phyloP scores from a whole-genome alignment of 2,797 vertebrate genomes.

The Jordanella pulchra region DNA sequence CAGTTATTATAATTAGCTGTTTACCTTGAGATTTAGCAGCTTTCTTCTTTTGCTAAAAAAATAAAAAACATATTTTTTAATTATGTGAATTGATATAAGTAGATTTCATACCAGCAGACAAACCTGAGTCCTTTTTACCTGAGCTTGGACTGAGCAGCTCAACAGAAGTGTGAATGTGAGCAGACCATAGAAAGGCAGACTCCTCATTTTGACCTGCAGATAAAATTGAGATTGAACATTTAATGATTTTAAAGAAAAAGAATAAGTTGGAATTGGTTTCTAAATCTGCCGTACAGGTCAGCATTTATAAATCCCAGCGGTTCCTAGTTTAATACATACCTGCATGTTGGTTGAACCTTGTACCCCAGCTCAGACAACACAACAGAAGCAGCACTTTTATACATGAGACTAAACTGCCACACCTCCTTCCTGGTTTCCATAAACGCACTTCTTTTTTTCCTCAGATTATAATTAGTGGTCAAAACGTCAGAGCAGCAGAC shows the following conservation, averaged over 20 bases:
- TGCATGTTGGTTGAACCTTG: slow-evolving; percentile 24
- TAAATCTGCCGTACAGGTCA: background rate
- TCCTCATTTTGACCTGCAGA: slow-evolving; percentile 51
- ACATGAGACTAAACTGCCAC: background rate
- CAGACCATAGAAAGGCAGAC: background rate
- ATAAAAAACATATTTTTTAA: slow-evolving; percentile 13
- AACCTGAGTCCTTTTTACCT: slow-evolving; percentile 15
- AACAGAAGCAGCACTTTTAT: background rate
- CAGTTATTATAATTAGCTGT: background rate
- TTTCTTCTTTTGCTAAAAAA: background rate
- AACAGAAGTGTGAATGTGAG: slow-evolving; percentile 33
- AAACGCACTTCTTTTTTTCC: slow-evolving; percentile 12
- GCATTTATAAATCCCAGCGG: background rate
- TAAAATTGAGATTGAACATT: background rate
- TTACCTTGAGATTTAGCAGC: slow-evolving; percentile 37
- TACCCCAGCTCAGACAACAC: slow-evolving; percentile 5
- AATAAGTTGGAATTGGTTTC: background rate
- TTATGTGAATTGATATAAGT: slow-evolving; percentile 1
- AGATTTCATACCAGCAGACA: no score
- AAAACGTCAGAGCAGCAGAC: background rate
- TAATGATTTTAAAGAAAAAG: background rate
- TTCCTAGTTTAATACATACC: slow-evolving; percentile 18
- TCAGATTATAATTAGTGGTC: background rate
- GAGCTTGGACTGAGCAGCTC: slow-evolving; percentile 23
- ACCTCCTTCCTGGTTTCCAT: background rate